Evolutionary conservation across 2,888 invertebrate species (phyloP).

Genomic region (Clusia tigrina): DNA sequence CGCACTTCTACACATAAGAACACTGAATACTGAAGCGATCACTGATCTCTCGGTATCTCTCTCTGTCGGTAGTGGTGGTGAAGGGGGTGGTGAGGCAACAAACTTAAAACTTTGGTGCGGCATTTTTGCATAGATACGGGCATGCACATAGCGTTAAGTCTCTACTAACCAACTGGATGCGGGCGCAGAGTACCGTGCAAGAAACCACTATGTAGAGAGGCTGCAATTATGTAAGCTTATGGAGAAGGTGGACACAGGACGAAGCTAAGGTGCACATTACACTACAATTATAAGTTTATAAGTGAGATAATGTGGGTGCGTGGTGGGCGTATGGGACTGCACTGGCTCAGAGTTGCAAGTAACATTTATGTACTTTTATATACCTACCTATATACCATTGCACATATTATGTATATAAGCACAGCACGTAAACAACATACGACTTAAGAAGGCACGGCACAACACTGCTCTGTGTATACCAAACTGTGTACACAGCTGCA

Average conservation of each 20-base stretch:
- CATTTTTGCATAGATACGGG: neutral
- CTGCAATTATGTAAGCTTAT: neutral
- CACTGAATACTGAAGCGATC: slow-evolving; percentile 47
- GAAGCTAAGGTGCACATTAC: too few relatives aligned
- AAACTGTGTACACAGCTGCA: slow-evolving; percentile 9
- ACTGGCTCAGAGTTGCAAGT: neutral
- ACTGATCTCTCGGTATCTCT: slow-evolving; percentile 52
- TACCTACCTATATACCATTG: neutral
- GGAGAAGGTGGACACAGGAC: neutral
- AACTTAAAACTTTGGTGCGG: too few relatives aligned
- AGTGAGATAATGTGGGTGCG: too few relatives aligned
- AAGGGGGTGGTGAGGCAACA: neutral
- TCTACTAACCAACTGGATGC: neutral
- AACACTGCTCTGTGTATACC: slow-evolving; percentile 10
- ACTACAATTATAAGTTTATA: too few relatives aligned
- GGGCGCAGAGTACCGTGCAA: neutral
- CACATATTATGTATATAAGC: slow-evolving; percentile 32
- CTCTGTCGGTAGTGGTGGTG: slow-evolving; percentile 21
- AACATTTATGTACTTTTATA: slow-evolving; percentile 26
- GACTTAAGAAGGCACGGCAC: neutral
- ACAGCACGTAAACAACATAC: neutral
- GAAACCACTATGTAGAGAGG: neutral
- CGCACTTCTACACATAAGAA: slow-evolving; percentile 43
- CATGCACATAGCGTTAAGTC: neutral
- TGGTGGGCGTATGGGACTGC: neutral